Percentiles rank a stretch among this genome's conserved stretches.
phyloP scores from a whole-genome alignment of 2,888 invertebrate species.

The Temnothorax ravouxi region DNA sequence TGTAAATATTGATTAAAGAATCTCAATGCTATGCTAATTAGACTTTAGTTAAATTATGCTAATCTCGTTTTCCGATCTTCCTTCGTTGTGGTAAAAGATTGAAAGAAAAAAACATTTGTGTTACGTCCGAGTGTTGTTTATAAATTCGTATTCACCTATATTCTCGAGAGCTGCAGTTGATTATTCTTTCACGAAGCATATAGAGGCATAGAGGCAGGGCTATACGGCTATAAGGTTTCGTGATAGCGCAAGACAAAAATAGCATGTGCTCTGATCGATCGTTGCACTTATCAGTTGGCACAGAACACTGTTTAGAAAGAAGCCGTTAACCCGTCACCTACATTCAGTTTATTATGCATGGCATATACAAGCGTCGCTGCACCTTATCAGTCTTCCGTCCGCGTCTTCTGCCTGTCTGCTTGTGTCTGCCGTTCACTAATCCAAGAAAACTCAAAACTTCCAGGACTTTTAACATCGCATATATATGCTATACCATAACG shows the following conservation, averaged over 20 bases:
- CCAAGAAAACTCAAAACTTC: background rate
- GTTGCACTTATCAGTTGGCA: constrained; percentile 57
- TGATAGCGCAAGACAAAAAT: constrained; percentile 63
- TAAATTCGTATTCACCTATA: constrained; percentile 31
- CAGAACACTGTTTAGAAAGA: constrained; percentile 42
- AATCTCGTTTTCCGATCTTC: background rate
- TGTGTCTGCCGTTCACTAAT: background rate
- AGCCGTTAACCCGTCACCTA: constrained; percentile 53
- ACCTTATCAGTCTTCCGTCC: constrained; percentile 17
- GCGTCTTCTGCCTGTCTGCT: background rate
- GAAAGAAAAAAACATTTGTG: background rate
- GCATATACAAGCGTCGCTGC: background rate
- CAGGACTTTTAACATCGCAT: background rate
- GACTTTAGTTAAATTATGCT: background rate
- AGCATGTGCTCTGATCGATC: constrained; percentile 61
- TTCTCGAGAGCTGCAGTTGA: constrained; percentile 8
- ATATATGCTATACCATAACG: background rate
- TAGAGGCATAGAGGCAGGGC: background rate
- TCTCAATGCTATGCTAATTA: background rate
- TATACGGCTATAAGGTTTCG: constrained; percentile 40
- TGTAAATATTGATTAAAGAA: background rate
- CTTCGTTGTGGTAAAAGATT: background rate
- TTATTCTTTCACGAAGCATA: constrained; percentile 36
- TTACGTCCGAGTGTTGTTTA: background rate
- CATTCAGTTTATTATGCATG: constrained; percentile 29